Base-by-base conservation (phyloP, 2,888 invertebrate species). In the Hypsopygia costalis region DNA sequence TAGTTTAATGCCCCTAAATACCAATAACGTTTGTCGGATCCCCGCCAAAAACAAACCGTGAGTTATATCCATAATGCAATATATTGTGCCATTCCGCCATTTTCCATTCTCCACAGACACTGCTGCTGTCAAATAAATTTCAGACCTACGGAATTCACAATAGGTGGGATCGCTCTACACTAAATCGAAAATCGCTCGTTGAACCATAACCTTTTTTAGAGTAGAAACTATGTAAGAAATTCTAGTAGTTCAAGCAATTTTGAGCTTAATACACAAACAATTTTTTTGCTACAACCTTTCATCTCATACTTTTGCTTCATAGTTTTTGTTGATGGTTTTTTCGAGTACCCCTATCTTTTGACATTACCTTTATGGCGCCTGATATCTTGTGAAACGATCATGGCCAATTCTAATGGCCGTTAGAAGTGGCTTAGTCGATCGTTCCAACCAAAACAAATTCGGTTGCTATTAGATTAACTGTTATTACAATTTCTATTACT, bases 11-110 rank as follows among this genome's bases (percentile, higher is more conserved):
- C 62, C 77, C 76, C 71, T 85, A 85, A 88, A 88, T 81, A 83
- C 82, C 87, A 86, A 86, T 88, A 86, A 85, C 76, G 85, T 75
- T 82, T 85, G 87, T 86, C 85, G 81, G 79, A 70, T 76, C 85
- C 85, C 85, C 79, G 82, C 85, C 80, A 82, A 86, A 88, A 88
- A 88, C 88, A 89, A 88, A 89, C 85, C 83, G 69, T 89, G 88
- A 89, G 77, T 86, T 89, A 89, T 86, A 75, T 69, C 79, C 70
- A 74, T 82, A 82, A 82, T 81, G 78, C 68, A 75, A 76, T 78
- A 70, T 87, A 80, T 86, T 79, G 76, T 75, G 59, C 81, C 72
- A 82, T 81, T 81, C 81, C 80, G 81, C 88, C 85, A 87, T 88
- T 88, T 87, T 83, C 87, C 81, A 88, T 89, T 89, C 88, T 89